Conservation (phyloP, 2,113 vertebrate species). For the Gorsachius goisagi region DNA sequence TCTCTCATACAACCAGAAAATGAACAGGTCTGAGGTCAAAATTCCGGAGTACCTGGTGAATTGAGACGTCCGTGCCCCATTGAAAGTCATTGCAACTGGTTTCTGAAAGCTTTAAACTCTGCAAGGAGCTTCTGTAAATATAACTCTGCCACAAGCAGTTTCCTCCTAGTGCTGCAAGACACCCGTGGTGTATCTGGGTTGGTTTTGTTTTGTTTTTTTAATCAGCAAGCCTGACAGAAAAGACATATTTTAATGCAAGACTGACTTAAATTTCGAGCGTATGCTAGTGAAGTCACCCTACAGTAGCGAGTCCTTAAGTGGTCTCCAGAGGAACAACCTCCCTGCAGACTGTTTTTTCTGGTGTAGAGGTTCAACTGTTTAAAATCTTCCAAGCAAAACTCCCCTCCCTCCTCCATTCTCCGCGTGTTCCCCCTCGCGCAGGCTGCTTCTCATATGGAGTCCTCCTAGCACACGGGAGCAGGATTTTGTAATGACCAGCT, state of each 20-base stretch:
- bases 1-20: background rate
- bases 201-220: too few relatives aligned
- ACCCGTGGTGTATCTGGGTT: background rate
- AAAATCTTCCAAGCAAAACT: background rate
- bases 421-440: background rate
- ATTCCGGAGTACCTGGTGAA: background rate
- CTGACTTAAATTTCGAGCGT: background rate
- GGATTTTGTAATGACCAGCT: conserved; percentile 3
- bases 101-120: background rate
- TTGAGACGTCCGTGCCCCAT: rapidly evolving
- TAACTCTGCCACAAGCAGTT: background rate
- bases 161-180: background rate
- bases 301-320: background rate
- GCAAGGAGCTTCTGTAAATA: background rate
- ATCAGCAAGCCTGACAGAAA: background rate
- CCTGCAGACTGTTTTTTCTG: background rate
- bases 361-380: background rate
- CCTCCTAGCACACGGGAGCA: background rate
- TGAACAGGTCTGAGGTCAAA: background rate
- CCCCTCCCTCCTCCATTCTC: background rate
- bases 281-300: background rate
- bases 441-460: background rate
- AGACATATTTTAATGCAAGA: background rate
- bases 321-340: background rate
- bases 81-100: background rate